Conservation (phyloP, 1,140 invertebrate genomes). For the Penaeus vannamei region DNA sequence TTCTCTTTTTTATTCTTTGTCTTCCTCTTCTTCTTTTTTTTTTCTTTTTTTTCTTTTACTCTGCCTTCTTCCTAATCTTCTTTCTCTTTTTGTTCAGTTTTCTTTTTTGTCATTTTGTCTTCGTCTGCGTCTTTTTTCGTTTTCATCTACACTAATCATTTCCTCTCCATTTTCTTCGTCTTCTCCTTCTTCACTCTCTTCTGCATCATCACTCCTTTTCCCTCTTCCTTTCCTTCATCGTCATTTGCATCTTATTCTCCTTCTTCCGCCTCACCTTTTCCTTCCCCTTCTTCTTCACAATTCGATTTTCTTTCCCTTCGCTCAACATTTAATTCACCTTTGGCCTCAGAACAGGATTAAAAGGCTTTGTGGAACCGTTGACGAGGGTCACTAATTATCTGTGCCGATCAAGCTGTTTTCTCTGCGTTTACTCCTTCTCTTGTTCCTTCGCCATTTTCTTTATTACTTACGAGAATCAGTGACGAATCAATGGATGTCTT, state of each 20-base stretch:
- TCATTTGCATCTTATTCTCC: neutral
- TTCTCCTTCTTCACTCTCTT: neutral
- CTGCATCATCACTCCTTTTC: neutral
- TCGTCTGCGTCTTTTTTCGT: neutral
- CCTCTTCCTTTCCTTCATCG: neutral
- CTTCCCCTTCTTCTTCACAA: neutral
- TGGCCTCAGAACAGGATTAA: no score
- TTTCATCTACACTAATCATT: neutral
- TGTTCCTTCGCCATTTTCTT: no score
- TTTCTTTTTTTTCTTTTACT: neutral
- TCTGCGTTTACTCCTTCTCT: no score
- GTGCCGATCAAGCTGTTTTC: no score
- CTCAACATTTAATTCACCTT: neutral
- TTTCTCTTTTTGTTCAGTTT: no score
- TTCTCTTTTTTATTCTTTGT: neutral
- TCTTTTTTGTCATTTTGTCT: neutral
- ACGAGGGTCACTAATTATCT: no score
- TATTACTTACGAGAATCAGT: no score
- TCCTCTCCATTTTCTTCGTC: neutral
- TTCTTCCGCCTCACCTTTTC: neutral
- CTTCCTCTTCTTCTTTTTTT: neutral
- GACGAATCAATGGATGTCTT: no score
- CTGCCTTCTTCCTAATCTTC: neutral
- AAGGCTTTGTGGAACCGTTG: no score
- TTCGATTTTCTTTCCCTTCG: neutral